Conservation (phyloP, 2,113 vertebrate species). For the Mystacornis crossleyi region DNA sequence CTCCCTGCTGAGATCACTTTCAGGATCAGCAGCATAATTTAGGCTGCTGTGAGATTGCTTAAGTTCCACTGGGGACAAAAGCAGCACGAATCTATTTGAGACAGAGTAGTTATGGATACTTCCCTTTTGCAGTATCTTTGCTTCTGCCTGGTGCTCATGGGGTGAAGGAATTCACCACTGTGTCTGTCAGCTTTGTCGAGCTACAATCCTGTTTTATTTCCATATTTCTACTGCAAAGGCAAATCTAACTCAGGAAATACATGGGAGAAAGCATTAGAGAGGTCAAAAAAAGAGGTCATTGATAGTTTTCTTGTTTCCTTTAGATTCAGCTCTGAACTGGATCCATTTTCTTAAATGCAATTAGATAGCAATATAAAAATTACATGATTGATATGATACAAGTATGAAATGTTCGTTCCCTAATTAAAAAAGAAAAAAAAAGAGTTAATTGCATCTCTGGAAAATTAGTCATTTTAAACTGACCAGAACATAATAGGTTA, state of each 20-base stretch:
- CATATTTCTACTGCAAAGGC: background rate
- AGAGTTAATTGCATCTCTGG: background rate
- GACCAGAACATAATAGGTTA: background rate
- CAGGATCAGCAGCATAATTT: background rate
- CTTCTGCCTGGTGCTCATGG: background rate
- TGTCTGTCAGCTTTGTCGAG: background rate
- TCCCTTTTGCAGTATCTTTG: background rate
- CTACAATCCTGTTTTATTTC: background rate
- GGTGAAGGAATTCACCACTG: background rate
- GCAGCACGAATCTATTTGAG: background rate
- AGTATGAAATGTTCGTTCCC: background rate
- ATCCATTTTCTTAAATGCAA: background rate
- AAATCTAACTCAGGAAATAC: background rate
- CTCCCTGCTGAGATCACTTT: background rate
- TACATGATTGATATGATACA: background rate
- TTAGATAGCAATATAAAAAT: background rate
- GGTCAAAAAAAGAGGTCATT: background rate
- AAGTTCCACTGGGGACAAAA: background rate
- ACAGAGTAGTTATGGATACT: background rate
- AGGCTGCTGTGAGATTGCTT: background rate
- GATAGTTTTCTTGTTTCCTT: background rate
- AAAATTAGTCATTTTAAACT: background rate
- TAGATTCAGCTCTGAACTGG: background rate
- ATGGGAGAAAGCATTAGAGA: background rate
- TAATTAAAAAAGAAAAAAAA: background rate